phyloP scores from a whole-genome alignment of 1,140 invertebrate species.

The Heliconius melpomene region DNA sequence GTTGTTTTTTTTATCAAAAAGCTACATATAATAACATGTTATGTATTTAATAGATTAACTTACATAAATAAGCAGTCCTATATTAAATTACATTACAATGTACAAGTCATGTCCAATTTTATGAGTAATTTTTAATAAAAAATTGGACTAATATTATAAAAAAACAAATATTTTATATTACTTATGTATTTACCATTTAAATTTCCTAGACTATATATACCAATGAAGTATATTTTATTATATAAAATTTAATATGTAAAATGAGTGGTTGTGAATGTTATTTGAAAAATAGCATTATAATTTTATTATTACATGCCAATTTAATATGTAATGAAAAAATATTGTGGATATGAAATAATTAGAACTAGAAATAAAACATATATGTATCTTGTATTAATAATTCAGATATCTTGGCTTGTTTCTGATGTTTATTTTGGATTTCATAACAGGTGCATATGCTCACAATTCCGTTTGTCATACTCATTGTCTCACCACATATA shows the following conservation, averaged over 20 bases:
- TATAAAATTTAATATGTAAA: slow-evolving; percentile 30
- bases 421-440: slow-evolving; percentile 6
- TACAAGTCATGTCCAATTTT: neutral
- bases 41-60: too few species aligned
- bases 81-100: neutral
- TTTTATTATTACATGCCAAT: slow-evolving; percentile 2
- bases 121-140: neutral
- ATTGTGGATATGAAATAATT: neutral
- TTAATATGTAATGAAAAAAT: neutral
- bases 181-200: slow-evolving; percentile 24
- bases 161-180: neutral
- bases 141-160: neutral
- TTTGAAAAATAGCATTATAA: slow-evolving; percentile 12
- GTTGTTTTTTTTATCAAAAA: too few species aligned
- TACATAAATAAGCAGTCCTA: too few species aligned
- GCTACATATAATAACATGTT: too few species aligned
- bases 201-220: slow-evolving; percentile 12
- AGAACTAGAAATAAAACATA: neutral
- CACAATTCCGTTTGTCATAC: neutral
- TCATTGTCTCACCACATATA: neutral
- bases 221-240: slow-evolving; percentile 24
- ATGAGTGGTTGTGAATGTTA: slow-evolving; percentile 68
- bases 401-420: slow-evolving; percentile 5
- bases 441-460: slow-evolving; percentile 4
- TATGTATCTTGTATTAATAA: neutral